A percentile compares a stretch with the other conserved stretches of the same genome.
Evolutionary conservation across 2,888 invertebrate genomes (phyloP).

Genomic region (Octodonta nipae): DNA sequence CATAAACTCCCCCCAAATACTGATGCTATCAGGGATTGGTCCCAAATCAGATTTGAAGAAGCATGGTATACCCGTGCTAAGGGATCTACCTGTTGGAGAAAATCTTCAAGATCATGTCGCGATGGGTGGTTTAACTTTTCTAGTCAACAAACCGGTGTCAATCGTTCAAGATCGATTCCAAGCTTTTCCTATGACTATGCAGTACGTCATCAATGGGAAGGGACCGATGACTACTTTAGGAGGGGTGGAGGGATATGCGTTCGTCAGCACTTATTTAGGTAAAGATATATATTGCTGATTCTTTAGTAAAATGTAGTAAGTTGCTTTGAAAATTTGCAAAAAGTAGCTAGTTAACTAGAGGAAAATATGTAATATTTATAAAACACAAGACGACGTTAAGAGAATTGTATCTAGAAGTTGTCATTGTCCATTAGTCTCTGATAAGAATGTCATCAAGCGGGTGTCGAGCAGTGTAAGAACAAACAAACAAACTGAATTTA

Average conservation of each 20-base stretch:
- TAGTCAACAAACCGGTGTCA: constrained; percentile 67
- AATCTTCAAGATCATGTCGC: constrained; percentile 82
- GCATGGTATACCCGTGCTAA: constrained; percentile 58
- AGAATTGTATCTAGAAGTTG: too few relatives aligned
- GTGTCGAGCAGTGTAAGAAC: too few relatives aligned
- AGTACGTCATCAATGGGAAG: constrained; percentile 61
- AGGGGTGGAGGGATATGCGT: constrained; percentile 77
- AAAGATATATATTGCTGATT: too few relatives aligned
- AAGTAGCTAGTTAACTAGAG: too few relatives aligned
- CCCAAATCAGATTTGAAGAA: constrained; percentile 52
- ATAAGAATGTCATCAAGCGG: too few relatives aligned
- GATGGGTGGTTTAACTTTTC: constrained; percentile 67
- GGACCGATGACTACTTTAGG: constrained; percentile 81
- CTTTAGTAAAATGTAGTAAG: too few relatives aligned
- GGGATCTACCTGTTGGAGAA: constrained; percentile 64
- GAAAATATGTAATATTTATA: too few relatives aligned
- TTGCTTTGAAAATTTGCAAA: too few relatives aligned
- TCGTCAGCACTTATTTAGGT: constrained; percentile 65
- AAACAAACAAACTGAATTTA: too few relatives aligned
- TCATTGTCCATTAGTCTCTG: too few relatives aligned
- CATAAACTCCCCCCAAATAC: constrained; percentile 79
- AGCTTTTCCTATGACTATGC: constrained; percentile 48
- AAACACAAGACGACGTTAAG: too few relatives aligned
- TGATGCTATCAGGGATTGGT: constrained; percentile 71
- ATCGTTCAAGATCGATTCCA: constrained; percentile 57